A percentile compares a stretch with the other conserved stretches of the same genome.
These are phyloP conservation scores for Calephelis nemesis DNA, from an alignment of 1,140 invertebrate species.

Conservation along the genomic window DNA sequence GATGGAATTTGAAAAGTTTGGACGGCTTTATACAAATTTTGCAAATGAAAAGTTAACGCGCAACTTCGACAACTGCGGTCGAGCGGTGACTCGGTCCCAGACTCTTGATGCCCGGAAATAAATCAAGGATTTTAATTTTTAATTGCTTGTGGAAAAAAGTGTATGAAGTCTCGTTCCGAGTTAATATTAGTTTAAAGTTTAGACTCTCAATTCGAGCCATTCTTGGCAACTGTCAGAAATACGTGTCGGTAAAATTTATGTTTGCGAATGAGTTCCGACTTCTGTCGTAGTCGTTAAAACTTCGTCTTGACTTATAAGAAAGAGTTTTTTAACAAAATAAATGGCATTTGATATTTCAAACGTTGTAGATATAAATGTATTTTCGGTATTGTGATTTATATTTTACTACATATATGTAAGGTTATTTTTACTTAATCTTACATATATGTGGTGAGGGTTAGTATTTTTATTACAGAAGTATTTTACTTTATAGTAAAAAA, in stretches of 20 bases:
- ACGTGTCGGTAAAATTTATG: conserved; percentile 47
- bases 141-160: conserved; percentile 17
- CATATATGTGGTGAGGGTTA: too few relatives aligned
- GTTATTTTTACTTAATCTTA: too few relatives aligned
- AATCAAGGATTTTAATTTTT: conserved; percentile 22
- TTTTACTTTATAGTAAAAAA: too few relatives aligned
- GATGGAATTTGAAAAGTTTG: conserved; percentile 32
- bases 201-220: conserved; percentile 26
- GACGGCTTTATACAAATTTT: conserved; percentile 50
- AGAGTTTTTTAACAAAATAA: conserved; percentile 16
- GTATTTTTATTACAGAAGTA: too few relatives aligned
- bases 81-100: conserved; percentile 30
- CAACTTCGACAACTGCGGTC: conserved; percentile 49
- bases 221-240: conserved; percentile 32
- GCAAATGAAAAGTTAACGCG: conserved; percentile 69
- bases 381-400: too few relatives aligned
- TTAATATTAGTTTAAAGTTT: conserved; percentile 33
- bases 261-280: conserved; percentile 44
- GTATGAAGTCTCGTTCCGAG: conserved; percentile 20
- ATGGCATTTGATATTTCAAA: background rate
- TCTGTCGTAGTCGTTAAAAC: conserved; percentile 41
- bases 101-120: conserved; percentile 34
- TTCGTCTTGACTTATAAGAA: conserved; percentile 25
- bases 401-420: too few relatives aligned
- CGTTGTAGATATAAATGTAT: background rate